Conservation (phyloP, 1,140 invertebrate species). For the Drosophila sechellia region DNA sequence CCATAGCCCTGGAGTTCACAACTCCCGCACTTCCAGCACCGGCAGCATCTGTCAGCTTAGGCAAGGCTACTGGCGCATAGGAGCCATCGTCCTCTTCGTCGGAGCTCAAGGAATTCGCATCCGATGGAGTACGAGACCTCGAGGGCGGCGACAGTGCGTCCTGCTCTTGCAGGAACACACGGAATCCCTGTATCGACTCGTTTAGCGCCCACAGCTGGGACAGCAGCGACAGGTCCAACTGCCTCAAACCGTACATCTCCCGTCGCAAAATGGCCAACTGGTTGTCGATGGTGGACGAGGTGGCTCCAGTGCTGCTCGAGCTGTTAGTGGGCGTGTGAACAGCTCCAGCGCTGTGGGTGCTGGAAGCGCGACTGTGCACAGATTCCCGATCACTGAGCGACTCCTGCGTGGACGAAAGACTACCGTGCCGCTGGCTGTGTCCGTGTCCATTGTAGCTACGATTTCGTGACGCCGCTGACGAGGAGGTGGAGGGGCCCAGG, state of each 20-base stretch:
- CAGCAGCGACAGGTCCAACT: constrained; percentile 92
- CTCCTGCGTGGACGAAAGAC: constrained; percentile 74
- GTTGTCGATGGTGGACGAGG: constrained; percentile 89
- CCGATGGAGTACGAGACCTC: constrained; percentile 87
- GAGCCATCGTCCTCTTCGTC: constrained; percentile 86
- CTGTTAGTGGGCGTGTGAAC: constrained; percentile 58
- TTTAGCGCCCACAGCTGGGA: constrained; percentile 95
- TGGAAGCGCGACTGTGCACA: constrained; percentile 77
- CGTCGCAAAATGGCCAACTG: constrained; percentile 92
- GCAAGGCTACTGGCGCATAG: constrained; percentile 79
- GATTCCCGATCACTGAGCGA: constrained; percentile 79
- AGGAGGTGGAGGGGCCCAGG: constrained; percentile 76
- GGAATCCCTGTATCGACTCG: constrained; percentile 94
- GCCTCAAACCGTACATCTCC: constrained; percentile 94
- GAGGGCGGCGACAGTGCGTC: constrained; percentile 86
- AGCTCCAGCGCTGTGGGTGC: constrained; percentile 67
- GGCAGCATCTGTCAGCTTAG: constrained; percentile 69
- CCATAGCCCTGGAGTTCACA: constrained; percentile 48
- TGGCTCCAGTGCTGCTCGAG: constrained; percentile 59
- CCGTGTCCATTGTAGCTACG: constrained; percentile 69
- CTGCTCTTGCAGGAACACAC: constrained; percentile 89
- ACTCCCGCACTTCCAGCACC: constrained; percentile 28
- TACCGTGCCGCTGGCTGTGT: constrained; percentile 58
- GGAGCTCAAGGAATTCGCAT: constrained; percentile 85
- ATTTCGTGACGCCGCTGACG: constrained; percentile 52